Conservation (phyloP, 2,797 vertebrate genomes). For the Rhinatrema bivittatum region DNA sequence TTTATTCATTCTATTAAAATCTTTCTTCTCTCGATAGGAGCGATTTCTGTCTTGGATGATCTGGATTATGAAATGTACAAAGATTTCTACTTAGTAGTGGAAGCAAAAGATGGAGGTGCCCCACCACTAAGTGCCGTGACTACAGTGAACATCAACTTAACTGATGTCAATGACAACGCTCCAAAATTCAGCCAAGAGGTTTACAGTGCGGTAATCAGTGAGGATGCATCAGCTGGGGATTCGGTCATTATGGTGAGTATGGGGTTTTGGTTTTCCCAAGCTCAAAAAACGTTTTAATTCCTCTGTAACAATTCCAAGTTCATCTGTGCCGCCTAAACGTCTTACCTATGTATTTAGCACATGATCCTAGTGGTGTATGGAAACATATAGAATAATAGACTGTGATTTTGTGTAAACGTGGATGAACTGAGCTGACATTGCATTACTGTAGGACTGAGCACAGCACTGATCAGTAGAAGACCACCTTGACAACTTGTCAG, state of each 20-base stretch:
- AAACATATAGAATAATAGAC: too few species aligned
- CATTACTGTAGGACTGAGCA: too few species aligned
- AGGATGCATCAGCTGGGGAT: constrained; percentile 77
- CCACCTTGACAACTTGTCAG: too few species aligned
- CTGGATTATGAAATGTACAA: constrained; percentile 87
- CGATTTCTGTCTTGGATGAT: constrained; percentile 69
- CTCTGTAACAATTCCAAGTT: too few species aligned
- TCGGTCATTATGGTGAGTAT: constrained; percentile 72
- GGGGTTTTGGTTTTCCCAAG: not conserved
- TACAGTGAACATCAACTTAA: constrained; percentile 84
- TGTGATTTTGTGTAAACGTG: too few species aligned
- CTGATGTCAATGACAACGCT: constrained; percentile 88
- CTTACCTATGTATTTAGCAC: too few species aligned
- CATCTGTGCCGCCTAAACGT: too few species aligned
- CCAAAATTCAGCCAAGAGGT: constrained; percentile 75
- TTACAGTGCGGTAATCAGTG: constrained; percentile 81
- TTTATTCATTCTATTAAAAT: too few species aligned
- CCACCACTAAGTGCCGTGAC: constrained; percentile 81
- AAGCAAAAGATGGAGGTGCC: constrained; percentile 85
- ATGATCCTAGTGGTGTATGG: too few species aligned
- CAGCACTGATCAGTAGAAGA: too few species aligned
- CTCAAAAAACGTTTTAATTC: not conserved
- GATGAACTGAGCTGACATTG: too few species aligned
- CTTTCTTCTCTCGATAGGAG: constrained; percentile 55
- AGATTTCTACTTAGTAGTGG: constrained; percentile 86